A percentile compares a stretch with the other conserved stretches of the same genome.
Conservation (phyloP, 2,888 invertebrate species). For the Tricholauxania praeusta region DNA sequence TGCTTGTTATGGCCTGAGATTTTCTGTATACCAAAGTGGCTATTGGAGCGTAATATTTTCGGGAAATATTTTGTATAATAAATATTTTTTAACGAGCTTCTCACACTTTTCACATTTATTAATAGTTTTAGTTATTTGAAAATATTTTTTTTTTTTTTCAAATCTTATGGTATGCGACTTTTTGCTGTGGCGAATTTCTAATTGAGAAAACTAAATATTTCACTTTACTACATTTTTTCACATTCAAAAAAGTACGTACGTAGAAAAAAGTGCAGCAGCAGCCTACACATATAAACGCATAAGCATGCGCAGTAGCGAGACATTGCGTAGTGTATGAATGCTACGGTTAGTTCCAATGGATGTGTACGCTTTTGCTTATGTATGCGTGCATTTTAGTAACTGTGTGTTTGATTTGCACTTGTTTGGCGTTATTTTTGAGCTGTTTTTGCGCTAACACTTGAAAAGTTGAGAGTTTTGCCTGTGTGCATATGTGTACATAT, state of each 20-base stretch:
- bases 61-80: too few relatives aligned
- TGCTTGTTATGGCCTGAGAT: too few relatives aligned
- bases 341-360: background rate
- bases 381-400: background rate
- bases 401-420: constrained; percentile 24
- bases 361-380: background rate
- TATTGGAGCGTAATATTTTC: too few relatives aligned
- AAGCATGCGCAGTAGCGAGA: background rate
- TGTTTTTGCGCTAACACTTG: constrained; percentile 38
- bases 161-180: background rate
- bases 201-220: constrained; percentile 9
- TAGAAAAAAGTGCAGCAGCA: too few relatives aligned
- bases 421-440: constrained; percentile 7
- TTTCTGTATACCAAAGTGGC: too few relatives aligned
- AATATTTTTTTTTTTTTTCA: background rate
- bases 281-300: too few relatives aligned
- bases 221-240: constrained; percentile 2
- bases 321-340: background rate
- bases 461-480: background rate
- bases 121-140: background rate
- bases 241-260: background rate
- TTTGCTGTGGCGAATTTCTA: background rate
- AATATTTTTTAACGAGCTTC: background rate
- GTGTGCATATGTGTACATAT: constrained; percentile 3
- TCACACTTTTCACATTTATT: background rate